These are phyloP conservation scores for Drosophila sulfurigaster DNA, from an alignment of 1,140 invertebrate genomes.

Conservation along the genomic window DNA sequence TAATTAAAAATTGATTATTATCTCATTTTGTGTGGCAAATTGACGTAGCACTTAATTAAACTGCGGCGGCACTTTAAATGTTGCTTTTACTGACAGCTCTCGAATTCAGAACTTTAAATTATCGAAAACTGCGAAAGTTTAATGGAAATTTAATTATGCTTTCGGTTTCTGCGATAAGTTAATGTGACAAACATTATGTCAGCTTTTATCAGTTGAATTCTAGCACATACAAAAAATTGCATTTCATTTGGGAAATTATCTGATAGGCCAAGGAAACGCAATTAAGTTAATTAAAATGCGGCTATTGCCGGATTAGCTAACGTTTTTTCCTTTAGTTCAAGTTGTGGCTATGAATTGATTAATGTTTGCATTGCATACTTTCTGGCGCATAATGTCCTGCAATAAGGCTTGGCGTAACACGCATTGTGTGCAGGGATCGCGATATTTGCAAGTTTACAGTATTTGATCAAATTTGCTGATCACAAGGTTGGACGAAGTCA, in stretches of 20 bases:
- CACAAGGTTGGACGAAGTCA: not conserved
- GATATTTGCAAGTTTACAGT: not conserved
- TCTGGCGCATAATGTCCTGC: not conserved
- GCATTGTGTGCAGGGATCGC: not conserved
- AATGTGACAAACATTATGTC: too few relatives aligned
- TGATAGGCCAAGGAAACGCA: not conserved
- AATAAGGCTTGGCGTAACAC: not conserved
- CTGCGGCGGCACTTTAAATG: too few relatives aligned
- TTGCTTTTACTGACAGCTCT: too few relatives aligned
- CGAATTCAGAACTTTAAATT: not conserved
- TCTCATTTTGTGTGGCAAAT: too few relatives aligned
- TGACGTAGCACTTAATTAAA: too few relatives aligned
- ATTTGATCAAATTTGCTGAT: conserved; percentile 1
- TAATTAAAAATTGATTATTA: too few relatives aligned
- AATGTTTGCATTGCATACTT: not conserved
- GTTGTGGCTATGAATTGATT: not conserved
- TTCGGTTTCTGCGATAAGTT: too few relatives aligned
- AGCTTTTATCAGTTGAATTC: not conserved
- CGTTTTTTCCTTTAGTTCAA: not conserved
- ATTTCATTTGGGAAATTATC: not conserved
- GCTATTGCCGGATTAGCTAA: not conserved
- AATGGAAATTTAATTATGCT: not conserved
- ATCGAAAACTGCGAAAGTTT: not conserved
- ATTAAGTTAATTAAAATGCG: conserved; percentile 13
- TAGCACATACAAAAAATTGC: not conserved